Conservation (phyloP, 2,797 vertebrate species). For the Carapus acus region DNA sequence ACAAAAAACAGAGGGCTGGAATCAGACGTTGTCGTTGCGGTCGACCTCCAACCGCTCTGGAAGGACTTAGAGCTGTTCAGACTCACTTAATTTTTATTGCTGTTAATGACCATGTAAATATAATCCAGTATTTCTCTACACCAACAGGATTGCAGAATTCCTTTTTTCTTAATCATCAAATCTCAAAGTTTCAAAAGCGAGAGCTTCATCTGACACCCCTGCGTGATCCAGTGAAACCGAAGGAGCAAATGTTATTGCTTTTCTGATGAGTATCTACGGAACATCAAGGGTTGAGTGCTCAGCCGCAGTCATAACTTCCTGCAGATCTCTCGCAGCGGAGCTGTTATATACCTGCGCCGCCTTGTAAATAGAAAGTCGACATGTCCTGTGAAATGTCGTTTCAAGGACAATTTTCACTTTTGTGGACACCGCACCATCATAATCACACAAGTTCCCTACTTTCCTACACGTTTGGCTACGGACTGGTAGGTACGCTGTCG, state of each 20-base stretch:
- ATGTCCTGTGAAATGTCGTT: constrained; percentile 14
- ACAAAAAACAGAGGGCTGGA: constrained; percentile 31
- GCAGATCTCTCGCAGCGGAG: constrained; percentile 23
- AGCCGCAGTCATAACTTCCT: constrained; percentile 59
- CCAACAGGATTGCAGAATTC: constrained; percentile 7
- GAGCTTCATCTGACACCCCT: constrained; percentile 46
- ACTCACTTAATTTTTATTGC: background rate
- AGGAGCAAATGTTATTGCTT: constrained; percentile 50
- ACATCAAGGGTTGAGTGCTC: constrained; percentile 48
- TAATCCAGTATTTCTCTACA: background rate
- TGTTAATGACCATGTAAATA: constrained; percentile 9
- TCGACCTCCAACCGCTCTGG: constrained; percentile 18
- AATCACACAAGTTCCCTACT: too few relatives aligned
- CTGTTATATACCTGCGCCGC: constrained; percentile 18
- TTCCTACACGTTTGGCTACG: constrained; percentile 16
- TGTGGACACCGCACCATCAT: too few relatives aligned
- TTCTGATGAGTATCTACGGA: constrained; percentile 45
- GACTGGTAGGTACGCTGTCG: constrained; percentile 41
- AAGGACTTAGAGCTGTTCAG: background rate
- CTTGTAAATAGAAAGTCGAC: constrained; percentile 35
- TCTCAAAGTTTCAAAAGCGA: constrained; percentile 34
- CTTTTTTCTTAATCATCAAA: constrained; percentile 25
- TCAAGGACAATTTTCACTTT: constrained; percentile 33
- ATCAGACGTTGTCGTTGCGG: constrained; percentile 4
- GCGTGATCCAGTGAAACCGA: constrained; percentile 33